These are phyloP conservation scores for Meriones unguiculatus DNA, from an alignment of 2,113 vertebrate species.

Conservation along the genomic window DNA sequence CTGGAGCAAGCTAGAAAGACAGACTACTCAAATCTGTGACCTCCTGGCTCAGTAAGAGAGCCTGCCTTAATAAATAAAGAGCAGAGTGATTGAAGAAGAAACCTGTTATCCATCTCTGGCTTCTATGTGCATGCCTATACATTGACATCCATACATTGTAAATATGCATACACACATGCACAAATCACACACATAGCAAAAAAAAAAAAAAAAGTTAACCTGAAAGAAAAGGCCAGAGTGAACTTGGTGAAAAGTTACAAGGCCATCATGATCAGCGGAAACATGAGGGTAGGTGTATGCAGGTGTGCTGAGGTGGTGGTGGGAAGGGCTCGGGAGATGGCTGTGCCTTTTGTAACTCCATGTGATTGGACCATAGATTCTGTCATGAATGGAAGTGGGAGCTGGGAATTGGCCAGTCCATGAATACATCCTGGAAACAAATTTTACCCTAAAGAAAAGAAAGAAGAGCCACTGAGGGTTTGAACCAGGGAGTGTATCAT, in stretches of 20 bases:
- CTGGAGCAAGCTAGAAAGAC: neutral
- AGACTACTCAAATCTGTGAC: neutral
- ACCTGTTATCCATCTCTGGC: neutral
- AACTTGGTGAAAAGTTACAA: neutral
- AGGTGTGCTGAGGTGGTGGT: fast-evolving
- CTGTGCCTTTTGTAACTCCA: too few species aligned
- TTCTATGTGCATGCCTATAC: neutral
- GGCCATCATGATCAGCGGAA: neutral
- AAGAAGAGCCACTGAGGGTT: neutral
- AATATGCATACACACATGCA: neutral
- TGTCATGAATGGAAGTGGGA: neutral
- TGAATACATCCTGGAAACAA: neutral
- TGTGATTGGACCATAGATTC: neutral
- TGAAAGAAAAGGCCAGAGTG: neutral
- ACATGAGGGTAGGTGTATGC: neutral
- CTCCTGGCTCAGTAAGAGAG: neutral
- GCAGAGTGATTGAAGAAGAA: neutral
- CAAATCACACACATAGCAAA: neutral
- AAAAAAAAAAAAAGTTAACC: neutral
- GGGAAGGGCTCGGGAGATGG: too few species aligned
- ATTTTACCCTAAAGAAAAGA: too few species aligned
- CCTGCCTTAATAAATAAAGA: neutral
- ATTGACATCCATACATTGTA: neutral
- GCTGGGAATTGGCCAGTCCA: neutral
- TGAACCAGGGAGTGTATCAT: neutral